Evolutionary conservation across 2,113 vertebrate species (phyloP).

Genomic region (Salvator merianae): DNA sequence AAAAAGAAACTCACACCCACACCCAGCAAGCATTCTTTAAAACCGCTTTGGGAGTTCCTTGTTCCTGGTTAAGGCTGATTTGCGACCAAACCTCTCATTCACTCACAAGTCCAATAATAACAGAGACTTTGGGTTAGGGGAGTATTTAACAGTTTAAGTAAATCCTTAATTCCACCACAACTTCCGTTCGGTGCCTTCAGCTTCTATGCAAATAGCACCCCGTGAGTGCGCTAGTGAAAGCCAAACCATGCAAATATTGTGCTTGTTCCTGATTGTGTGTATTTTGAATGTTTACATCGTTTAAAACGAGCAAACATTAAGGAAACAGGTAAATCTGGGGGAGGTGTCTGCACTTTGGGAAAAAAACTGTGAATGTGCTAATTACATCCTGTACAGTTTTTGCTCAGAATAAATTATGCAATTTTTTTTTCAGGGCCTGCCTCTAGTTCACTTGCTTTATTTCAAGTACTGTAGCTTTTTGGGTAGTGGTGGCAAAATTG

Average conservation of each 20-base stretch:
- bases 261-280: too few relatives aligned
- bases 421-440: neutral
- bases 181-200: neutral
- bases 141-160: neutral
- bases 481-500: neutral
- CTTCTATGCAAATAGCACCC: neutral
- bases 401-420: constrained; percentile 6
- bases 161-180: constrained; percentile 31
- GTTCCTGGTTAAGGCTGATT: neutral
- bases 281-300: neutral
- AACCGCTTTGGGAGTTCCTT: too few relatives aligned
- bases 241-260: neutral
- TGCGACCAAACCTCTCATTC: neutral
- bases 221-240: neutral
- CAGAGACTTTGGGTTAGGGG: neutral
- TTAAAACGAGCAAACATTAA: neutral
- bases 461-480: neutral
- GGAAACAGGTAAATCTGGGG: neutral
- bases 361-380: neutral
- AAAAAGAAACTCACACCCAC: neutral
- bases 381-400: neutral
- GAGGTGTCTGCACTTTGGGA: neutral
- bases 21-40: neutral
- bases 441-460: neutral
- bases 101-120: too few relatives aligned